Base-by-base conservation (phyloP, 2,113 vertebrate genomes). In the Pitta sordida region DNA sequence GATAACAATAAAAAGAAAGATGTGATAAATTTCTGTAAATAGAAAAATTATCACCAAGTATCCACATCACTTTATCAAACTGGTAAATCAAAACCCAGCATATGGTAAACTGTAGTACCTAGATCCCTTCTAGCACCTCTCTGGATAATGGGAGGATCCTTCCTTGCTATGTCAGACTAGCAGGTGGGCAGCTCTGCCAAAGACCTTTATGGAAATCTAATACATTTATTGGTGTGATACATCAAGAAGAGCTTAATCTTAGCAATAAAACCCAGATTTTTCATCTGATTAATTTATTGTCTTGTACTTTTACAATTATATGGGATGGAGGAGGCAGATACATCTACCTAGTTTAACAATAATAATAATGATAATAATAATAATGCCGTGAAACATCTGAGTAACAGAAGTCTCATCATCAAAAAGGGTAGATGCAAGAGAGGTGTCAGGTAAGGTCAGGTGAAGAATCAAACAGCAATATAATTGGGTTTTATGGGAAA, bases 381-480 rank as follows among this genome's bases (percentile, higher is more conserved):
- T 36, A 69, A 70, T 18, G 23, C n/a, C 90, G 79, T 48, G 27
- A 88, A 86, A 15, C 60, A 83, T 67, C 68, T 90, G 88, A 88
- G 48, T 78, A 86, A 78, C 73, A 95, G 68, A 88, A 81, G 88
- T 90, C 81, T 86, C 83, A 68, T 67, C 67, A 91, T 88, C 60
- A 90, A 92, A 96, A 86, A 81, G 22, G 7, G n/a, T 34, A 73
- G 10, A 83, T 75, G 48, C n/a, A 79, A 83, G 36, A 70, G n/a
- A 81, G 9, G 19, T 88, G 52, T 76, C 86, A 95, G 91, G 88
- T 90, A 95, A 88, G 60, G 59, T 85, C 92, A 93, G 69, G 73
- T 94, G 73, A 81, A 81, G 60, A 94, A 86, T 75, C 63, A 88
- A 91, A 58, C 37, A 34, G 23, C 56, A 56, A 3, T 78, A 67